Conservation (phyloP, 1,140 invertebrate genomes). For the Ceratina calcarata region DNA sequence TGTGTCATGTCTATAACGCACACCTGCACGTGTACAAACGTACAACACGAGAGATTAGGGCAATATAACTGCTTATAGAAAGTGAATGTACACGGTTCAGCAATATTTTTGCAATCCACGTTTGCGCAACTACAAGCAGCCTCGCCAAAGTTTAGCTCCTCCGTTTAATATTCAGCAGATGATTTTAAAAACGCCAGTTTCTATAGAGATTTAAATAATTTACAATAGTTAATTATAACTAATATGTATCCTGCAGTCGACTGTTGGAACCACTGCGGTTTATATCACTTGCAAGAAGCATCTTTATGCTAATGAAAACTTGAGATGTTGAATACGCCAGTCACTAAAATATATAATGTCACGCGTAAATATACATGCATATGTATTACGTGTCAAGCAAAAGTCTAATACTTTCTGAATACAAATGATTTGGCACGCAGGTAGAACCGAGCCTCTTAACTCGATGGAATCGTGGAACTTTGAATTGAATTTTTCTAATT, state of each 20-base stretch:
- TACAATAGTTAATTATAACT: not conserved
- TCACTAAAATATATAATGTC: not conserved
- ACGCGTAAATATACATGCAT: not conserved
- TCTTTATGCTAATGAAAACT: not conserved
- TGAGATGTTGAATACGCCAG: not conserved
- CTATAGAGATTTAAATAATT: not conserved
- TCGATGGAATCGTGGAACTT: too few relatives aligned
- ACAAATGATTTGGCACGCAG: too few relatives aligned
- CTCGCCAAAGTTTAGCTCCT: not conserved
- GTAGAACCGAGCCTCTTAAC: too few relatives aligned
- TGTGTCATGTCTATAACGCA: too few relatives aligned
- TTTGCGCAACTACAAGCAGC: conserved; percentile 39
- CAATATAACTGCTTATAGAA: conserved; percentile 31
- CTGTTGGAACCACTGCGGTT: too few relatives aligned
- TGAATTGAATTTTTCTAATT: not conserved
- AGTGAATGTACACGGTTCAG: conserved; percentile 1
- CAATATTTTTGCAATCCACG: conserved; percentile 44
- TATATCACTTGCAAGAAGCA: not conserved
- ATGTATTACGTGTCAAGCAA: too few relatives aligned
- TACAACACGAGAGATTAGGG: not conserved
- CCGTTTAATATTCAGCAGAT: not conserved
- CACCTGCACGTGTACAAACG: not conserved
- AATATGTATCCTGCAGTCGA: not conserved
- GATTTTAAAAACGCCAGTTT: not conserved
- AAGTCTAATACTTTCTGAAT: too few relatives aligned